These are phyloP conservation scores for Macrobrachium nipponense DNA, from an alignment of 1,140 invertebrate species.

Conservation along the genomic window DNA sequence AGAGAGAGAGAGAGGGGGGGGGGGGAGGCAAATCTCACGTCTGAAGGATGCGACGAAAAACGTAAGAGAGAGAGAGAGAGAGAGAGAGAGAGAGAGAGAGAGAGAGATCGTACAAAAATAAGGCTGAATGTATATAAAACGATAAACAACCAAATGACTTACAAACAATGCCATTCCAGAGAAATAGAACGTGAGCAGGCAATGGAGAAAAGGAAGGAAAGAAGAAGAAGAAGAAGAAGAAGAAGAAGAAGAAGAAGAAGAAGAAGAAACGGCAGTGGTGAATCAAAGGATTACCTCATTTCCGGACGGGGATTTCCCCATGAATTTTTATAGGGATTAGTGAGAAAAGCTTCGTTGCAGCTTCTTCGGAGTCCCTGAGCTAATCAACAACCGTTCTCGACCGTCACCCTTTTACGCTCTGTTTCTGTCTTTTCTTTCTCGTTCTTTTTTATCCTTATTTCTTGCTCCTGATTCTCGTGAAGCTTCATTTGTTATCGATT, in stretches of 20 bases:
- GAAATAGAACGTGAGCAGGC: too few species aligned
- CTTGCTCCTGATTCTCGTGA: not conserved
- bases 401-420: not conserved
- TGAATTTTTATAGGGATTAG: conserved; percentile 51
- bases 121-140: too few species aligned
- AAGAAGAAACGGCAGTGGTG: not conserved
- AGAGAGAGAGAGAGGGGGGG: not conserved
- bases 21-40: not conserved
- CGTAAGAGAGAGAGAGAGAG: conserved; percentile 4
- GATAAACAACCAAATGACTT: too few species aligned
- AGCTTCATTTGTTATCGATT: not conserved
- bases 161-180: too few species aligned
- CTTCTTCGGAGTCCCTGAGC: not conserved
- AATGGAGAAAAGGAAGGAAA: too few species aligned
- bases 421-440: not conserved
- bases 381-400: conserved; percentile 26
- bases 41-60: not conserved
- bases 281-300: conserved; percentile 23
- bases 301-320: conserved; percentile 3
- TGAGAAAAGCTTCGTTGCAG: not conserved
- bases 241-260: not conserved
- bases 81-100: conserved; percentile 6
- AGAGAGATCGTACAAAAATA: too few species aligned
- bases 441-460: not conserved
- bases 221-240: not conserved